A percentile compares a stretch with the other conserved stretches of the same genome.
phyloP scores from a whole-genome alignment of 2,888 invertebrate genomes.

The Steromphala cineraria region DNA sequence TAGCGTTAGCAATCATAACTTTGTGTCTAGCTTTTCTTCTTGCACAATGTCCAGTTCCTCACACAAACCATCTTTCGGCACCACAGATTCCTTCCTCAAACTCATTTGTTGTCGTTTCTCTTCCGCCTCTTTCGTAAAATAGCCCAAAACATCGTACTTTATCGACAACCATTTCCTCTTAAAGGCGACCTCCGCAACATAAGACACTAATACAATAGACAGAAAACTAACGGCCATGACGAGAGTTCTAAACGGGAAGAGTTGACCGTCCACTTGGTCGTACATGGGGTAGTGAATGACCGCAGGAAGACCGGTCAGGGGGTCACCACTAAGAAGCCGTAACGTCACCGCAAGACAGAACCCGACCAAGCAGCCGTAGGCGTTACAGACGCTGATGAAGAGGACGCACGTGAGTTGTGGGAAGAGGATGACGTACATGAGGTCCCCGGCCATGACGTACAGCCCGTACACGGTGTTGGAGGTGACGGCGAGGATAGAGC shows the following conservation, averaged over 20 bases:
- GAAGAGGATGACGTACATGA: constrained; percentile 47
- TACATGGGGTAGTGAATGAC: constrained; percentile 44
- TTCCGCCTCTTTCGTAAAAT: background rate
- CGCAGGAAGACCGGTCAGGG: constrained; percentile 80
- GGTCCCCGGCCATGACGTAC: constrained; percentile 43
- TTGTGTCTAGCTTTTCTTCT: no score
- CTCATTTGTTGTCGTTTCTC: background rate
- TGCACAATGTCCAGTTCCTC: no score
- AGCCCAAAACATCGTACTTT: constrained; percentile 35
- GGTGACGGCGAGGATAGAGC: constrained; percentile 38
- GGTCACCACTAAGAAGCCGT: constrained; percentile 91
- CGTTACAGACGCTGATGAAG: constrained; percentile 40
- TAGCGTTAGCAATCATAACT: no score
- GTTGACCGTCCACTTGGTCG: constrained; percentile 38
- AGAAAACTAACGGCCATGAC: constrained; percentile 44
- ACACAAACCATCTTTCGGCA: no score
- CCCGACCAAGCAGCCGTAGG: constrained; percentile 57
- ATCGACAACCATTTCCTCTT: constrained; percentile 25
- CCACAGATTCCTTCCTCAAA: constrained; percentile 20
- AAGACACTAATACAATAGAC: constrained; percentile 37
- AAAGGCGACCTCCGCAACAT: constrained; percentile 41
- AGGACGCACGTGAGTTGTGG: constrained; percentile 45
- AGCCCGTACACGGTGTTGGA: constrained; percentile 42
- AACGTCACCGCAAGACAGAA: constrained; percentile 84
- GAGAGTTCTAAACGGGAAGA: constrained; percentile 53